phyloP scores from a whole-genome alignment of 2,797 vertebrate species.

The Gallinago solitaria region DNA sequence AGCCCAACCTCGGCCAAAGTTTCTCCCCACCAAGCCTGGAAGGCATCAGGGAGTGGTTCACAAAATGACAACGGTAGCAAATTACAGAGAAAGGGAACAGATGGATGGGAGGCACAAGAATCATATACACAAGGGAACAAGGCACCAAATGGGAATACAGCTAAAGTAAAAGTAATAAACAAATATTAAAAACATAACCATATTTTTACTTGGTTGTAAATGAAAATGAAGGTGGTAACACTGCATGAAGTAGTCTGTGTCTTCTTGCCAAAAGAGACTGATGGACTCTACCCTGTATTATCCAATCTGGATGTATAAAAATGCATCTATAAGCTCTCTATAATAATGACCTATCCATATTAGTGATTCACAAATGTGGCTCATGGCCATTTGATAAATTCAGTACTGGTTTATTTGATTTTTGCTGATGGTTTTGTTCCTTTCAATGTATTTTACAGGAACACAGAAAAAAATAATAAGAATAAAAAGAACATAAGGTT shows the following conservation, averaged over 20 bases:
- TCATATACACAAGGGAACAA: neutral
- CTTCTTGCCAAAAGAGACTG: neutral
- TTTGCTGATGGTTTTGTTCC: neutral
- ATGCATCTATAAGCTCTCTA: neutral
- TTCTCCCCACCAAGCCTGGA: neutral
- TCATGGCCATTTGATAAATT: neutral
- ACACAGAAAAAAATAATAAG: neutral
- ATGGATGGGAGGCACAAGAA: neutral
- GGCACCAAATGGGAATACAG: neutral
- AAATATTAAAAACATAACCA: neutral
- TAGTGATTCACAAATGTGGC: neutral
- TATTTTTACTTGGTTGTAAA: neutral
- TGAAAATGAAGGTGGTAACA: neutral
- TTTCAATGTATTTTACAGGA: neutral
- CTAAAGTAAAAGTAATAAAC: neutral
- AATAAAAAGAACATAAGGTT: neutral
- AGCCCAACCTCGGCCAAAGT: neutral
- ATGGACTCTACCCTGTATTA: neutral
- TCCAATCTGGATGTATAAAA: neutral
- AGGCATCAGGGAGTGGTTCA: neutral
- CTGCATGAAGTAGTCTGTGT: neutral
- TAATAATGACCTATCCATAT: neutral
- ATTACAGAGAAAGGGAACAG: neutral
- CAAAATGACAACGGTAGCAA: neutral
- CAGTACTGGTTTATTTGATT: neutral